A percentile compares a stretch with the other conserved stretches of the same genome.
These are phyloP conservation scores for Rostratula benghalensis DNA, from an alignment of 2,113 vertebrate genomes.

Conservation along the genomic window DNA sequence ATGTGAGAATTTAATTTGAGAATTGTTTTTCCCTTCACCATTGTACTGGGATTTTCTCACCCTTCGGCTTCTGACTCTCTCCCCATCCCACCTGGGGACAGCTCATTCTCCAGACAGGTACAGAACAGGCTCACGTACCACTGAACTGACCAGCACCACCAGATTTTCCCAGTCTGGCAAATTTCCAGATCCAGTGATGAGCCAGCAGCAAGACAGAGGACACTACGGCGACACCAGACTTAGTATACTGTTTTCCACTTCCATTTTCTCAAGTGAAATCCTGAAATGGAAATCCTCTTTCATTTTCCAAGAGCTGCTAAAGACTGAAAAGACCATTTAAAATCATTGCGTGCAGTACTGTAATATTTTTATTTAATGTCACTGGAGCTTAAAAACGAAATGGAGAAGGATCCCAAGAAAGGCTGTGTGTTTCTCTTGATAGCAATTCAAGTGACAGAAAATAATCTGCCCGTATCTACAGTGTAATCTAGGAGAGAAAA, in stretches of 20 bases:
- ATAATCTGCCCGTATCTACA: background rate
- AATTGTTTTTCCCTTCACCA: background rate
- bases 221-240: fast-evolving
- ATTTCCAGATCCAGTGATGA: background rate
- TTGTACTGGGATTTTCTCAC: background rate
- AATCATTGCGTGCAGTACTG: background rate
- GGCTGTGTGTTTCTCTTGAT: background rate
- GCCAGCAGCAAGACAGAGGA: background rate
- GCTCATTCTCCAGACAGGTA: background rate
- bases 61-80: background rate
- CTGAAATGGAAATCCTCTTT: background rate
- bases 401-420: background rate
- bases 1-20: background rate
- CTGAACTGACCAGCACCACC: background rate
- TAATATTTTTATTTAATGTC: background rate
- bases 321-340: background rate
- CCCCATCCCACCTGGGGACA: too few relatives aligned
- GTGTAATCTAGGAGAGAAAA: background rate
- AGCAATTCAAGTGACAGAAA: background rate
- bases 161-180: background rate
- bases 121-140: background rate
- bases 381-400: background rate
- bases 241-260: background rate
- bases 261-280: background rate
- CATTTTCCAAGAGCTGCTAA: background rate